These are phyloP conservation scores for Drosophila borealis DNA, from an alignment of 2,888 invertebrate genomes.

Conservation along the genomic window DNA sequence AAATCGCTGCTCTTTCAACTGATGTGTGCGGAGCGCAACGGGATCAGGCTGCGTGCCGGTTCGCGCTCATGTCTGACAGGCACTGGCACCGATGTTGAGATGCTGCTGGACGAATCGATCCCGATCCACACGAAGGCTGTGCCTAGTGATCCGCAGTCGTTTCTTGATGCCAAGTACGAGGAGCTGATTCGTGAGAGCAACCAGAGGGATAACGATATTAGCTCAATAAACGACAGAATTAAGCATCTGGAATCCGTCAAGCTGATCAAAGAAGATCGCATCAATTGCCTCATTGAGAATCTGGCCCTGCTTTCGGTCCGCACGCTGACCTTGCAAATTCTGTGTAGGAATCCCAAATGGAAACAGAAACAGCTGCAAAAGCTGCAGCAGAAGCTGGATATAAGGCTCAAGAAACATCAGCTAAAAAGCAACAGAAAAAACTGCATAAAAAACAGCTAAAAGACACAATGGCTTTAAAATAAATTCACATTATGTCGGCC, in stretches of 20 bases:
- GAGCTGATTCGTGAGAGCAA: background rate
- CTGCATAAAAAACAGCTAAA: background rate
- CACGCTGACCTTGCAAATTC: background rate
- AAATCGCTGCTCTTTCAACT: constrained; percentile 2
- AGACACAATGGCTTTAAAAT: background rate
- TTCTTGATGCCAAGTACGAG: background rate
- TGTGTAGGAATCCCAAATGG: background rate
- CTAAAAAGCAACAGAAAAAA: background rate
- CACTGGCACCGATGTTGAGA: background rate
- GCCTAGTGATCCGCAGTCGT: background rate
- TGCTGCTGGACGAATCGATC: no score
- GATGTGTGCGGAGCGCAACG: background rate
- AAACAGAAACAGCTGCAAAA: background rate
- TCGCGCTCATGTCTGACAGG: background rate
- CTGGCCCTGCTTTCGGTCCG: background rate
- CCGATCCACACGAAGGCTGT: no score
- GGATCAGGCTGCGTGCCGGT: background rate
- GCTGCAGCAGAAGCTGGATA: background rate
- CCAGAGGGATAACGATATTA: background rate
- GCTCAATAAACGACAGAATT: background rate
- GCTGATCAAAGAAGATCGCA: background rate
- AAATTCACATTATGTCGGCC: background rate
- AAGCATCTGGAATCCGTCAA: background rate
- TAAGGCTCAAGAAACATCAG: background rate
- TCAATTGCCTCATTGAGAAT: background rate